Evolutionary conservation across 2,888 invertebrate species (phyloP).

Genomic region (Folsomia candida): DNA sequence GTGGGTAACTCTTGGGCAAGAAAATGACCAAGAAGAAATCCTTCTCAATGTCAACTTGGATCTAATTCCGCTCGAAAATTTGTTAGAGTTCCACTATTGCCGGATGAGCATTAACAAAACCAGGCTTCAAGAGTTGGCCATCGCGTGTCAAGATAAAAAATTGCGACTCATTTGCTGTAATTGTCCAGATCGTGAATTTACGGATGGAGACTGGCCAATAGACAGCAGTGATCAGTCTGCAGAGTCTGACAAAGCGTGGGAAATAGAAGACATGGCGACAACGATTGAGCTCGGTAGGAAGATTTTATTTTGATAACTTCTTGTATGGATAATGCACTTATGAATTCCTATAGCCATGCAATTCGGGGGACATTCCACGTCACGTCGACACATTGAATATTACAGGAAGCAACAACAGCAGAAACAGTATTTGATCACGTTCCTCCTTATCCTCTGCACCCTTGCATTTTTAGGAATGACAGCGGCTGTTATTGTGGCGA

Average conservation of each 20-base stretch:
- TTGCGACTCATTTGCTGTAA: conserved; percentile 15
- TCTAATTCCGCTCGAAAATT: not conserved
- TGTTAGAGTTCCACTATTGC: conserved; percentile 28
- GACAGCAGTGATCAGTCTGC: not conserved
- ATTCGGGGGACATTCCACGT: not conserved
- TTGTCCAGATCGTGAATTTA: conserved; percentile 34
- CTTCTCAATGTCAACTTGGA: conserved; percentile 1
- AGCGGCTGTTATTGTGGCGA: not conserved
- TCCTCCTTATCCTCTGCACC: not conserved
- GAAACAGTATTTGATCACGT: not conserved
- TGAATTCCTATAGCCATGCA: too few relatives aligned
- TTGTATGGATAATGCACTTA: too few relatives aligned
- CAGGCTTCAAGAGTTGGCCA: conserved; percentile 14
- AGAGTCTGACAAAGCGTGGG: not conserved
- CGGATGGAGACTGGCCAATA: conserved; percentile 26
- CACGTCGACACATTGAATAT: not conserved
- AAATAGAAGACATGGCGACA: not conserved
- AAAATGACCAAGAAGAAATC: not conserved
- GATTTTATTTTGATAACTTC: too few relatives aligned
- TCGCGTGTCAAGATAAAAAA: not conserved
- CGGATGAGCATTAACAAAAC: conserved; percentile 24
- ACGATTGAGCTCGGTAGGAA: not conserved
- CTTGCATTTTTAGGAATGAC: not conserved
- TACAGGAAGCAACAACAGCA: not conserved
- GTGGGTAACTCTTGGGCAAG: not conserved